Percentiles rank a stretch among this genome's conserved stretches.
These are phyloP conservation scores for Urosaurus nigricauda DNA, from an alignment of 2,797 vertebrate genomes.

Conservation along the genomic window DNA sequence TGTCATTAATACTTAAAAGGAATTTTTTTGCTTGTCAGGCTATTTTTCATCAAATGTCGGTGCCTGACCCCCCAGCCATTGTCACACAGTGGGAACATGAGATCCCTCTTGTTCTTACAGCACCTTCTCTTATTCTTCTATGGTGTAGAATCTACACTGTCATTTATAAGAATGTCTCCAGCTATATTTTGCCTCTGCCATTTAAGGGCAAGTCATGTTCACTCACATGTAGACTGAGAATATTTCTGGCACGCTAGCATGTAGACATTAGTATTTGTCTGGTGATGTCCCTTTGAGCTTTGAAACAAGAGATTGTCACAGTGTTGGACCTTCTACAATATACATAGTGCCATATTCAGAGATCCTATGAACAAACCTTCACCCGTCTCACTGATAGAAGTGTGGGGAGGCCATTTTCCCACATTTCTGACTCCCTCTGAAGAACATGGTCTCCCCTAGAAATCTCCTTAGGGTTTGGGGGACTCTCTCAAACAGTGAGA, in stretches of 20 bases:
- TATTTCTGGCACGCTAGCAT: neutral
- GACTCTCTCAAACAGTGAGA: too few species aligned
- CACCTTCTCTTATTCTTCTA: conserved; percentile 38
- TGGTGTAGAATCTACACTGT: neutral
- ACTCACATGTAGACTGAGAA: neutral
- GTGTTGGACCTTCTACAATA: neutral
- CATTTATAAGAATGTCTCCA: conserved; percentile 11
- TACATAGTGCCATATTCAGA: neutral
- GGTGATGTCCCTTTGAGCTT: neutral
- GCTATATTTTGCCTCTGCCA: conserved; percentile 25
- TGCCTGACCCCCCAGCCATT: conserved; percentile 60
- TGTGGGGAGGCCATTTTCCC: neutral
- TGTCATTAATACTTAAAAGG: conserved; percentile 59
- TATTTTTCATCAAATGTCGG: conserved; percentile 45
- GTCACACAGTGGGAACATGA: conserved; percentile 23
- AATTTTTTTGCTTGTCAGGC: conserved; percentile 56
- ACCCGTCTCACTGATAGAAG: neutral
- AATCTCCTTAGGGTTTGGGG: too few species aligned
- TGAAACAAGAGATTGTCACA: neutral
- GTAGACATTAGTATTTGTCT: neutral
- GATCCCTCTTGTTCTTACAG: conserved; percentile 59
- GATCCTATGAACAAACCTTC: neutral
- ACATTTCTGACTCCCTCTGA: too few species aligned
- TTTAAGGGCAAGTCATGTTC: conserved; percentile 11
- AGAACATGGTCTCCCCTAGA: too few species aligned